Percentiles rank a stretch among this genome's conserved stretches.
Evolutionary conservation across 2,888 invertebrate genomes (phyloP).

Genomic region (Zeuzera pyrina): DNA sequence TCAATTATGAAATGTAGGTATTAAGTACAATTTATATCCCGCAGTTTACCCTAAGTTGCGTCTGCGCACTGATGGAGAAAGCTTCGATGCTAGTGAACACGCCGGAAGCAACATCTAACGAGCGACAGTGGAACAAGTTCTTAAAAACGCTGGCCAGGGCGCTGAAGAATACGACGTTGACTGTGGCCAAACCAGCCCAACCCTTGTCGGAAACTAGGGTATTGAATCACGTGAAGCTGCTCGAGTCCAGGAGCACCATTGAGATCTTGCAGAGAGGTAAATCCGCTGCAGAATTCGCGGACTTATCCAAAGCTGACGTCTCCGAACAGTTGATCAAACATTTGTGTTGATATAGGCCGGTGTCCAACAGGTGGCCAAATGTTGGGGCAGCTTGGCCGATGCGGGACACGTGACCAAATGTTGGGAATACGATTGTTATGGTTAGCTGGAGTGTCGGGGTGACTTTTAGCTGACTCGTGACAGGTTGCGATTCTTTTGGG

Average conservation of each 20-base stretch:
- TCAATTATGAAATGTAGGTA: background rate
- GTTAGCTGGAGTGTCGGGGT: no score
- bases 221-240: conserved; percentile 38
- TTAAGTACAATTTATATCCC: conserved; percentile 11
- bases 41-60: conserved; percentile 54
- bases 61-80: conserved; percentile 48
- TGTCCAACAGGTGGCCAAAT: no score
- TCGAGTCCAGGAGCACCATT: conserved; percentile 50
- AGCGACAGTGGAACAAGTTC: conserved; percentile 70
- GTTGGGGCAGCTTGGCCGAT: no score
- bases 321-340: conserved; percentile 44
- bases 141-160: conserved; percentile 64
- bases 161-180: conserved; percentile 40
- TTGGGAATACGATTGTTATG: no score
- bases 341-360: conserved; percentile 55
- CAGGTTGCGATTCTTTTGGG: no score
- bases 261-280: conserved; percentile 58
- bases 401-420: no score
- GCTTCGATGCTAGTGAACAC: conserved; percentile 44
- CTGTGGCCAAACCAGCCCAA: conserved; percentile 38
- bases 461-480: no score
- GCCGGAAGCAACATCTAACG: conserved; percentile 54
- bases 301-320: conserved; percentile 46
- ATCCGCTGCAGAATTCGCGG: conserved; percentile 44
- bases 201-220: conserved; percentile 35